Base-by-base conservation (phyloP, 2,113 vertebrate genomes). In the Hystrix brachyura region DNA sequence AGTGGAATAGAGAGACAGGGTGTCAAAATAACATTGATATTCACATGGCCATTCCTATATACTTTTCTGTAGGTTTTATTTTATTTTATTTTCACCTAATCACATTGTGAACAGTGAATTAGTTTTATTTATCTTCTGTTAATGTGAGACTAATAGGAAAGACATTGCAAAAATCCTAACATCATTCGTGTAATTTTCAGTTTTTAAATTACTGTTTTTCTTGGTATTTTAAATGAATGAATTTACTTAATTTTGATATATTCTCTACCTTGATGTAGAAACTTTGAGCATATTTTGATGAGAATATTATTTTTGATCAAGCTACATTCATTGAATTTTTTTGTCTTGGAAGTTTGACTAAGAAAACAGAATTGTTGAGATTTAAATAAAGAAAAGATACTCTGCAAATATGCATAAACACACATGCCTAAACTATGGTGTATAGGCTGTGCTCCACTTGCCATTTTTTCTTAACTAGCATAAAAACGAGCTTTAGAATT, bases 381-480 rank as follows among this genome's bases (percentile, higher is more conserved):
- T 96, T 97, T 94, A 96, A 95, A 91, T 96, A 96, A 85, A 85
- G 94, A 88, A 79, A 91, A 92, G 90, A 79, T 90, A 81, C 92
- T 87, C 87, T 96, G 94, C 74, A 97, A 95, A 87, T 94, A 79
- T 43, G n/a, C 84, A 60, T 95, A 94, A 92, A 89, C 84, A 92
- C 95, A 92, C 85, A 87, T 92, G 87, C 92, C 57, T 83, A 69
- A 57, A 19, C 55, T 27, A 64, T 86, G n/a, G 59, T 62, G 14
- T 92, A 11, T 92, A 46, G 85, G 80, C 46, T 81, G 27, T 21
- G 6, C 25, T 83, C 34, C 62, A 32, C 57, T 90, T 59, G 64
- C 90, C 81, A 65, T 94, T 92, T 96, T 80, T 95, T 96, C 38
- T 85, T 76, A 76, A 55, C 67, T 38, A 59, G 89, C 25, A 23